Base-by-base conservation (phyloP, 2,797 vertebrate genomes). In the Carduelis carduelis region DNA sequence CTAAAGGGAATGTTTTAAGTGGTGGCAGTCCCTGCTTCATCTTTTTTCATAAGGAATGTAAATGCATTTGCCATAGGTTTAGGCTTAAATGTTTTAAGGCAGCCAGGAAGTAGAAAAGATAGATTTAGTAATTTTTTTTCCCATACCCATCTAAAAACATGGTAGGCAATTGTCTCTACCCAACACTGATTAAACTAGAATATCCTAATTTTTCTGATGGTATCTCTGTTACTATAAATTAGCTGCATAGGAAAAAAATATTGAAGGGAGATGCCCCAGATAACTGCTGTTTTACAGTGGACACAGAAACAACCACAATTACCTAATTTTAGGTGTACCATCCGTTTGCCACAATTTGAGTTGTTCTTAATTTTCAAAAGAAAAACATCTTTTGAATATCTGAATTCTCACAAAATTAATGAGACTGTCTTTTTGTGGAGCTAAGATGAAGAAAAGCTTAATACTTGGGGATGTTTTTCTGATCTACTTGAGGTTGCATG, bases 201-300 rank as follows among this genome's bases (percentile, higher is more conserved):
- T 83, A 77, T 64, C 14, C 6, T 77, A 26, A 19, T 74, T 76
- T 70, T 46, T 37, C 43, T 56, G 49, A 43, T 3, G 61, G 8
- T 10, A 37, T 44, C 4, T 74, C 26, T 84, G 14, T 69, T 70
- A 39, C 39, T 55, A 21, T 52, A 56, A 66, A 60, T 14, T 27
- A 87, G 26, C 4, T 66, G 16, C 14, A 17, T 74, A 14, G 30
- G 7, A 37, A 71, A 64, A 60, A 56, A 11, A 30, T 6, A 32
- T 14, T 44, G 8, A 14, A 14, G 6, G 4, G 1, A 7, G 5
- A n/a, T 41, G 6, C 32, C 23, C 6, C 3, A 34, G 4, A 23
- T 59, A 68, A 23, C 32, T 3, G 1, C 50, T 28, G 17, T 35
- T 70, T 86, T 64, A 77, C 19, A 44, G 14, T 20, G 14, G 56